Evolutionary conservation across 2,797 vertebrate species (phyloP).

Genomic region (Margarornis squamiger): DNA sequence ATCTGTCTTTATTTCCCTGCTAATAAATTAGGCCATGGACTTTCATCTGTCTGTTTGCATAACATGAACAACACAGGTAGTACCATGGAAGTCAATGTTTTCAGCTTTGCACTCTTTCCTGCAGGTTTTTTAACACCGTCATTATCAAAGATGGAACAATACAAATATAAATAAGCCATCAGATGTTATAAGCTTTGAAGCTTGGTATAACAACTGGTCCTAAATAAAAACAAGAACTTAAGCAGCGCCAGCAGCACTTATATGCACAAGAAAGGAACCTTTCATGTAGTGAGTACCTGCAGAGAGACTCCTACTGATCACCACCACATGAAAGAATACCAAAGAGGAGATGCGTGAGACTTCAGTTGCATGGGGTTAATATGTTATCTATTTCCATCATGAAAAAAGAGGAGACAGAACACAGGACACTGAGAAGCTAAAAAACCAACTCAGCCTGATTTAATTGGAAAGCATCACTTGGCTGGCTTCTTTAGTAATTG

Average conservation of each 20-base stretch:
- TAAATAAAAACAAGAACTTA: constrained; percentile 8
- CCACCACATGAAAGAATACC: constrained; percentile 33
- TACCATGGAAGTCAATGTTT: neutral
- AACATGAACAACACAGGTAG: neutral
- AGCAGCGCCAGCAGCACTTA: neutral
- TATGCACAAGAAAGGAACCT: constrained; percentile 37
- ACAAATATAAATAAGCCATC: constrained; percentile 17
- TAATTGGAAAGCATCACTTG: constrained; percentile 50
- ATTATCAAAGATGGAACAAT: constrained; percentile 3
- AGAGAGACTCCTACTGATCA: neutral
- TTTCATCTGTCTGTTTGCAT: neutral
- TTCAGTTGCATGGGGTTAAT: neutral
- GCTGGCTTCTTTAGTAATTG: constrained; percentile 14
- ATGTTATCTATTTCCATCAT: neutral
- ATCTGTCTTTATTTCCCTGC: neutral
- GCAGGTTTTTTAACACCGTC: neutral
- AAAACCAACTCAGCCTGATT: neutral
- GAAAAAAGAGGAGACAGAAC: neutral
- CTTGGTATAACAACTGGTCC: neutral
- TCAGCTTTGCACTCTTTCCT: neutral
- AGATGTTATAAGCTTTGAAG: constrained; percentile 44
- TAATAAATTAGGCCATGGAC: neutral
- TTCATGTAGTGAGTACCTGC: constrained; percentile 19
- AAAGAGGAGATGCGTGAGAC: constrained; percentile 14
- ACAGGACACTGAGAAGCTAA: neutral